Conservation (phyloP, 2,888 invertebrate species). For the Lingula anatina region DNA sequence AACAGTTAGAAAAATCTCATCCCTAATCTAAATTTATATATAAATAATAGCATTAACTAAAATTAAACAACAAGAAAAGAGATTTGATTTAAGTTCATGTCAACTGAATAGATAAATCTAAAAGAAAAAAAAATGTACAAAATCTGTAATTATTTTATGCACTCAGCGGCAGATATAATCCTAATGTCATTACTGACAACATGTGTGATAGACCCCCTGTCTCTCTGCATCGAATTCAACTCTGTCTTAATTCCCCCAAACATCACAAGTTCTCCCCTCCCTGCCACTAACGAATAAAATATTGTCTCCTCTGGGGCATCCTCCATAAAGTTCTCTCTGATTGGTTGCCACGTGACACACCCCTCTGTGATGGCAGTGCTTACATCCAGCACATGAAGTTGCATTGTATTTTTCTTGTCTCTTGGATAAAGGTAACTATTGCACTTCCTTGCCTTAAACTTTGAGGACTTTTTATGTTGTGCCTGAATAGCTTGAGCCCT, state of each 20-base stretch:
- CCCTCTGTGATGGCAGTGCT: constrained; percentile 49
- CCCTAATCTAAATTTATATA: too few species aligned
- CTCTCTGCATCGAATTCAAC: constrained; percentile 35
- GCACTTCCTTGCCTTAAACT: not conserved
- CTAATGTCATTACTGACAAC: constrained; percentile 29
- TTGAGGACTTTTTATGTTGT: not conserved
- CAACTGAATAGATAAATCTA: too few species aligned
- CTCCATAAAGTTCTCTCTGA: constrained; percentile 24
- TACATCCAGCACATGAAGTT: constrained; percentile 82
- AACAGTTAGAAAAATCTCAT: too few species aligned
- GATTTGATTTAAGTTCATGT: too few species aligned
- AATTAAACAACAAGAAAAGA: too few species aligned
- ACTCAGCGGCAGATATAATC: too few species aligned
- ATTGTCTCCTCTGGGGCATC: constrained; percentile 77
- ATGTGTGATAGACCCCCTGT: constrained; percentile 21
- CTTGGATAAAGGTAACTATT: too few species aligned
- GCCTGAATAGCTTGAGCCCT: constrained; percentile 16
- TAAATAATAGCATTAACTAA: too few species aligned
- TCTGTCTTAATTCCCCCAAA: constrained; percentile 80
- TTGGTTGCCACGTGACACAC: constrained; percentile 56
- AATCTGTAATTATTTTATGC: too few species aligned
- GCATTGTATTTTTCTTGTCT: constrained; percentile 67
- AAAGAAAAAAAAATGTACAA: too few species aligned
- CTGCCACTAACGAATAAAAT: constrained; percentile 81
- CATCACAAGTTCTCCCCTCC: constrained; percentile 87